phyloP scores from a whole-genome alignment of 2,797 vertebrate species.

The Lycodopsis pacificus region DNA sequence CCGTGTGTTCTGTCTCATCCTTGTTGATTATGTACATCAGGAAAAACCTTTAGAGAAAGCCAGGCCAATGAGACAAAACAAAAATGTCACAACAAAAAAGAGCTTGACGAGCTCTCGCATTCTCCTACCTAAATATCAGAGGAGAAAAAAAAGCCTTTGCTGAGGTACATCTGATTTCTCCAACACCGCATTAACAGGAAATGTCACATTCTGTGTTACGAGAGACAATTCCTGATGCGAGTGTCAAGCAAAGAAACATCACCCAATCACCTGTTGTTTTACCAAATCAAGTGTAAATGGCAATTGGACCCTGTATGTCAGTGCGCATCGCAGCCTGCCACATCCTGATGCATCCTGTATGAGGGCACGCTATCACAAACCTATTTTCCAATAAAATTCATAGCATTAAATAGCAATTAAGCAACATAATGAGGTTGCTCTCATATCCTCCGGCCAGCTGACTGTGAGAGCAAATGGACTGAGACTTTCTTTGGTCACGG shows the following conservation, averaged over 20 bases:
- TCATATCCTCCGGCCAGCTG: constrained; percentile 54
- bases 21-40: constrained; percentile 99
- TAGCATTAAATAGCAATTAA: constrained; percentile 78
- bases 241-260: constrained; percentile 41
- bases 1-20: constrained; percentile 98
- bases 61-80: constrained; percentile 37
- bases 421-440: constrained; percentile 72
- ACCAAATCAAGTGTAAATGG: constrained; percentile 62
- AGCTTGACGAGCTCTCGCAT: background rate
- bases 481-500: constrained; percentile 59
- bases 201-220: constrained; percentile 40
- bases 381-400: constrained; percentile 75
- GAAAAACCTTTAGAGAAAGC: constrained; percentile 90
- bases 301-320: constrained; percentile 54
- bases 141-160: background rate
- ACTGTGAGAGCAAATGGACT: constrained; percentile 64
- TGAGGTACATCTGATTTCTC: background rate
- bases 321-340: constrained; percentile 39
- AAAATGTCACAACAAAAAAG: constrained; percentile 36
- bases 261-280: constrained; percentile 51
- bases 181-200: constrained; percentile 13
- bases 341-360: constrained; percentile 67
- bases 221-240: constrained; percentile 15
- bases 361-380: constrained; percentile 61
- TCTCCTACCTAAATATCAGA: background rate